Evolutionary conservation across 2,888 invertebrate species (phyloP).

Genomic region (Drosophila meridionalis): DNA sequence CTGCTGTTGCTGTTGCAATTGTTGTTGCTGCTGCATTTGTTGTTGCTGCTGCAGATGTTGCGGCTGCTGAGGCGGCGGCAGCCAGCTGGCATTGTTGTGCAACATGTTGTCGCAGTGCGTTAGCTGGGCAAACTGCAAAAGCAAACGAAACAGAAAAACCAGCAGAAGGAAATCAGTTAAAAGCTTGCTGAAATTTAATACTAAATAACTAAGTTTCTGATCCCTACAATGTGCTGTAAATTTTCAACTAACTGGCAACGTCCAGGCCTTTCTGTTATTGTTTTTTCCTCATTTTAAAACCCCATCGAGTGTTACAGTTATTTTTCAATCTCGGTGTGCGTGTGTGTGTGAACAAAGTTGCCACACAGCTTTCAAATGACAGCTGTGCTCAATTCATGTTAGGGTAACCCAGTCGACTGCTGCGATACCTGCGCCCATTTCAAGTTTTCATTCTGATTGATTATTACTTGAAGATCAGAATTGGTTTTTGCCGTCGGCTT

Average conservation of each 20-base stretch:
- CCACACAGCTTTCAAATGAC: conserved; percentile 14
- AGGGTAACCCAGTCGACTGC: conserved; percentile 8
- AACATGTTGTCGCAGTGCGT: conserved; percentile 63
- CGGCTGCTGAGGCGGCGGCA: conserved; percentile 63
- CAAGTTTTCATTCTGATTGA: conserved; percentile 18
- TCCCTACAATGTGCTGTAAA: not conserved
- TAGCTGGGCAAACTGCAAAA: conserved; percentile 36
- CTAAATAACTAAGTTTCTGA: not conserved
- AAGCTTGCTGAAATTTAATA: not conserved
- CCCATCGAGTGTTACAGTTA: conserved; percentile 10
- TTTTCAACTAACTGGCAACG: conserved; percentile 4
- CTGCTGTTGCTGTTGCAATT: conserved; percentile 18
- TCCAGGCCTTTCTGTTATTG: not conserved
- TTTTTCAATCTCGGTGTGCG: not conserved
- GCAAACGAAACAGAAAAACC: not conserved
- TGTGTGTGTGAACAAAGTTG: conserved; percentile 2
- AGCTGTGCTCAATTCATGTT: conserved; percentile 23
- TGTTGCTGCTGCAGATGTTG: conserved; percentile 54
- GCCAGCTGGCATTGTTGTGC: conserved; percentile 78
- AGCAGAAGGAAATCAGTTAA: not conserved
- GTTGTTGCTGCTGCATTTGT: conserved; percentile 31
- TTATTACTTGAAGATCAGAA: not conserved
- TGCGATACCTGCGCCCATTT: conserved; percentile 6
- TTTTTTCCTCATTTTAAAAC: not conserved
- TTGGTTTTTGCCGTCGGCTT: conserved; percentile 14